Evolutionary conservation across 2,888 invertebrate genomes (phyloP).

Genomic region (Galeopsomyia nigrocyanea): DNA sequence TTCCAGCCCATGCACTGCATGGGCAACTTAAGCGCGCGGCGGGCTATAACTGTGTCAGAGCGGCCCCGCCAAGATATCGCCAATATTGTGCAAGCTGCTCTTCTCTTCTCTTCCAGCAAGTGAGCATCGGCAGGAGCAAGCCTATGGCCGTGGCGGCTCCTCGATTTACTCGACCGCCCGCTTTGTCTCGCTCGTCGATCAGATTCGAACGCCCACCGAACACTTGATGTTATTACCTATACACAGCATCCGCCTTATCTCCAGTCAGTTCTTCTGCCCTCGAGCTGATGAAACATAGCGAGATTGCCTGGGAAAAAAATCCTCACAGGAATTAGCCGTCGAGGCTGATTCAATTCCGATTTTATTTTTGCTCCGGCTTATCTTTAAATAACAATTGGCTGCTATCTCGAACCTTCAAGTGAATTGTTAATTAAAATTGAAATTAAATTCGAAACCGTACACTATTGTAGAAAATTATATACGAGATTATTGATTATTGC

Average conservation of each 20-base stretch:
- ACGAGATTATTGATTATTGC: too few species aligned
- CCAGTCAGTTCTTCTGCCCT: background rate
- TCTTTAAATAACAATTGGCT: too few species aligned
- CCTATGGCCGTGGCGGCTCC: conserved; percentile 19
- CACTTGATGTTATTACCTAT: conserved; percentile 2
- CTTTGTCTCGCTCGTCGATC: conserved; percentile 42
- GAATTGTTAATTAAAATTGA: too few species aligned
- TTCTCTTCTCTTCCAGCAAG: background rate
- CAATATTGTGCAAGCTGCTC: conserved; percentile 30
- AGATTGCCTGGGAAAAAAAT: background rate
- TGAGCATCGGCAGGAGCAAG: background rate
- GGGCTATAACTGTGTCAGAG: conserved; percentile 37
- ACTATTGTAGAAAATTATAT: too few species aligned
- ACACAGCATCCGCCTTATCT: background rate
- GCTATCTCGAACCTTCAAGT: too few species aligned
- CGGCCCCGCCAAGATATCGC: background rate
- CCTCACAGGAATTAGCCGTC: background rate
- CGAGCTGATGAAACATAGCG: background rate
- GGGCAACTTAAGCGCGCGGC: too few species aligned
- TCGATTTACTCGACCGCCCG: conserved; percentile 37
- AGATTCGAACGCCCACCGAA: background rate
- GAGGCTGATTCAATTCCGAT: too few species aligned
- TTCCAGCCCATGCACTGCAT: conserved; percentile 1
- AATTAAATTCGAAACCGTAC: too few species aligned
- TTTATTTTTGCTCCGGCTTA: too few species aligned